Evolutionary conservation across 2,888 invertebrate species (phyloP).

Genomic region (Gymnosoma rotundatum): DNA sequence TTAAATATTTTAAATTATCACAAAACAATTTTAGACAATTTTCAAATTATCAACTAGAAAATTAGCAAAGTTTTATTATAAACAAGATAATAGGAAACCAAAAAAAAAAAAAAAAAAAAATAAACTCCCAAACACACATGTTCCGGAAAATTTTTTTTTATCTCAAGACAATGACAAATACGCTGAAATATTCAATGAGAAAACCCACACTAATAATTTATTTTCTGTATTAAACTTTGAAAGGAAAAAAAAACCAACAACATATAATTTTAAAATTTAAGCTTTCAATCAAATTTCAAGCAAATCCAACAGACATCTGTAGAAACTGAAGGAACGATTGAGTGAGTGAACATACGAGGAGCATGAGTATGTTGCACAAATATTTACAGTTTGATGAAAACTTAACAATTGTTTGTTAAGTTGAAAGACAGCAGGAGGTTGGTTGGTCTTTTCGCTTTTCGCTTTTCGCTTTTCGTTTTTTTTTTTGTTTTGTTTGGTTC

Average conservation of each 20-base stretch:
- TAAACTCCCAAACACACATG: constrained; percentile 41
- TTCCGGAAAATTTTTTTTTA: constrained; percentile 14
- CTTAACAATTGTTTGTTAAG: constrained; percentile 42
- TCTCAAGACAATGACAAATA: constrained; percentile 66
- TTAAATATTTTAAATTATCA: constrained; percentile 46
- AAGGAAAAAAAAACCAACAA: not conserved
- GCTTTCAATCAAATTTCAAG: constrained; percentile 66
- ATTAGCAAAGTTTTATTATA: constrained; percentile 25
- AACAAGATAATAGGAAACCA: not conserved
- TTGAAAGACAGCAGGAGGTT: constrained; percentile 56
- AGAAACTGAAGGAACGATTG: not conserved
- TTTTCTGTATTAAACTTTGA: constrained; percentile 42
- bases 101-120: constrained; percentile 8
- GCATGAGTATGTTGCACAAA: constrained; percentile 48
- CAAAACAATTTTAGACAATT: constrained; percentile 49
- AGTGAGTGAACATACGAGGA: constrained; percentile 13
- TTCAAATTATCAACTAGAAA: constrained; percentile 58
- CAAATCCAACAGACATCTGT: constrained; percentile 31
- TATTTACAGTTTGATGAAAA: constrained; percentile 58
- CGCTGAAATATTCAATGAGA: constrained; percentile 61
- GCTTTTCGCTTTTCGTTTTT: not conserved
- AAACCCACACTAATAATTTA: constrained; percentile 66
- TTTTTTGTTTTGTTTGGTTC: not conserved
- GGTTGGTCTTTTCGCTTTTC: not conserved
- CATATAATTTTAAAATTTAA: constrained; percentile 55